A percentile compares a stretch with the other conserved stretches of the same genome.
phyloP scores from a whole-genome alignment of 30 jellyfish, hydroid and myxozoan species.

The Clytia hemisphaerica region DNA sequence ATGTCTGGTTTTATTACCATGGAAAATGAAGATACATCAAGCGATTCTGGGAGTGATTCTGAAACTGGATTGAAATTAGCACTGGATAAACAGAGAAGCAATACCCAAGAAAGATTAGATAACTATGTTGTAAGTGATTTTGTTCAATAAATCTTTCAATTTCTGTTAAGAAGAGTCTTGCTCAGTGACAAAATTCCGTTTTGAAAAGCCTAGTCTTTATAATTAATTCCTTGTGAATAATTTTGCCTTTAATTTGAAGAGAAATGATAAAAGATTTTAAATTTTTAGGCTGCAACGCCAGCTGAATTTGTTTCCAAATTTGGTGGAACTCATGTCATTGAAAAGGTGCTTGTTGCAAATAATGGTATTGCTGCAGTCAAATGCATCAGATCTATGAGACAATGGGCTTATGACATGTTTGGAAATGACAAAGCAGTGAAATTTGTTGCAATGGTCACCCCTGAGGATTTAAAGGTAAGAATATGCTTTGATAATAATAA shows the following conservation, averaged over 20 bases:
- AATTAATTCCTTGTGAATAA: neutral
- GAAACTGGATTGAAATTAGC: too few relatives aligned
- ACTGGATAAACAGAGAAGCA: too few relatives aligned
- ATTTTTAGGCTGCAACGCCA: constrained; percentile 79
- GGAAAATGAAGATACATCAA: too few relatives aligned
- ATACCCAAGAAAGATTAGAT: too few relatives aligned
- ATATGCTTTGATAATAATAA: too few relatives aligned
- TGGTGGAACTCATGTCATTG: constrained; percentile 81
- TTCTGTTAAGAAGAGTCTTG: neutral
- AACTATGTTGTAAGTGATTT: too few relatives aligned
- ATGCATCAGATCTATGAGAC: constrained; percentile 89
- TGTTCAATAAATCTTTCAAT: too few relatives aligned
- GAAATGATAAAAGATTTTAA: neutral
- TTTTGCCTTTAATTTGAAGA: neutral
- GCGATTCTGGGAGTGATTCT: too few relatives aligned
- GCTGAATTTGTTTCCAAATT: constrained; percentile 79
- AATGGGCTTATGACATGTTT: constrained; percentile 86
- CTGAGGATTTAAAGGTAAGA: constrained; percentile 91
- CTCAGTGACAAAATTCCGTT: neutral
- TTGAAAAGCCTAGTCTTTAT: neutral
- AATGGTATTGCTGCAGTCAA: constrained; percentile 97
- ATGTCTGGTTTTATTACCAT: too few relatives aligned
- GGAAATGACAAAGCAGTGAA: constrained; percentile 81
- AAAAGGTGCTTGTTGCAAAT: constrained; percentile 87
- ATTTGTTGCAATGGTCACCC: constrained; percentile 96